phyloP scores from a whole-genome alignment of 2,888 invertebrate genomes.

The Pyrocoelia pectoralis region DNA sequence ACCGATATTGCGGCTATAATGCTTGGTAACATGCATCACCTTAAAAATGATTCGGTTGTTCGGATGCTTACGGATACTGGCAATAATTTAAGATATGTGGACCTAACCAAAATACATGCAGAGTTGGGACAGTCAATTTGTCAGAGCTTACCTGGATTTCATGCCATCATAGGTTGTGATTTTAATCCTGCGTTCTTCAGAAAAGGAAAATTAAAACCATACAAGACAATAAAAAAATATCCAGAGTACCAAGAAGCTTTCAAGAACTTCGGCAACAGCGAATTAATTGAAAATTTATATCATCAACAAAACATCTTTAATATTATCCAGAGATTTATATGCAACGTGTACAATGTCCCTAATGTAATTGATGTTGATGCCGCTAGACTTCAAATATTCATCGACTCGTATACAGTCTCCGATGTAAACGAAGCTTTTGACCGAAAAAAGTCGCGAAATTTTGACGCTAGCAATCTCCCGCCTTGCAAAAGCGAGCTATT shows the following conservation, averaged over 20 bases:
- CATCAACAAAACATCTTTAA: not conserved
- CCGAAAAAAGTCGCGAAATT: no score
- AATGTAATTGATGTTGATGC: no score
- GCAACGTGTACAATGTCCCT: slow-evolving; percentile 8
- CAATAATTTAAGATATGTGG: no score
- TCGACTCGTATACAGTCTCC: not conserved
- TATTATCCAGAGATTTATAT: not conserved
- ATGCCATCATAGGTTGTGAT: slow-evolving; percentile 4
- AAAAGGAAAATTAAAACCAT: slow-evolving; percentile 3
- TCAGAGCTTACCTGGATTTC: slow-evolving; percentile 9
- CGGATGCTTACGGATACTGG: no score
- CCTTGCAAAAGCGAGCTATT: no score
- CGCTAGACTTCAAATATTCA: not conserved
- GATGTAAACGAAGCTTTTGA: not conserved
- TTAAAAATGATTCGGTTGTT: no score
- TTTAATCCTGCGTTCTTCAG: slow-evolving; percentile 3
- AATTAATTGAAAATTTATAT: slow-evolving; percentile 2
- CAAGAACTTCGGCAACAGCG: not conserved
- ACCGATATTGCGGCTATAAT: slow-evolving; percentile 4
- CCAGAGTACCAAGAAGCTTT: not conserved
- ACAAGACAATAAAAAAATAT: not conserved
- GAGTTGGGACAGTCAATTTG: not conserved
- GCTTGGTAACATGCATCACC: slow-evolving; percentile 11
- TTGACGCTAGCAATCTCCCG: no score
- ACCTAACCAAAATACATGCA: not conserved